Evolutionary conservation across 1,140 invertebrate genomes (phyloP), one percentile per base, ranked within the genome.

Genomic region (Steinernema feltiae): DNA sequence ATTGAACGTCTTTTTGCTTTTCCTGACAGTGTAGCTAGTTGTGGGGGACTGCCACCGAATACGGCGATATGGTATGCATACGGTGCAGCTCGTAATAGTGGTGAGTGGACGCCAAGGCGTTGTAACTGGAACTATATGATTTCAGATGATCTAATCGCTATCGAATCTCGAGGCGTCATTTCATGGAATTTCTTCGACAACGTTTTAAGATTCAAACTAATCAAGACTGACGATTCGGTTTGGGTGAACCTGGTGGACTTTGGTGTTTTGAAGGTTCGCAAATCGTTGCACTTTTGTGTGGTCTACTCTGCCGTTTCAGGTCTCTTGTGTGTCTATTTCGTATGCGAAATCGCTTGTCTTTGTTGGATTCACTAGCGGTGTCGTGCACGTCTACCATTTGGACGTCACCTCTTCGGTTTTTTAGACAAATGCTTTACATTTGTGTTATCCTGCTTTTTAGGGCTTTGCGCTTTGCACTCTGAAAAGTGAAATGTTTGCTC

Each of bases 241-340:
- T 78, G 76, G 76, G 32, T 79, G 1, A 78, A 79, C 30, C 18
- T 78, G 7, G 27, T 78, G 27, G 30, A 75, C 24, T 73, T 75
- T 21, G 71, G 32, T 27, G 3, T 27, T 27, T 21, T 63, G 24
- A 12, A 63, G 53, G 53, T 63, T n/a, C n/a, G n/a, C n/a, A n/a
- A n/a, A 27, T n/a, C 15, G 12, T n/a, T 7, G 15, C 17, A 17
- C 35, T 41, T 30, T 31, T 27, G 2, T 31, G n/a, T 18, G 30
- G 41, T 74, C 17, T 3, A 18, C 24, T 18, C 70, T 70, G 18
- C 72, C 21, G 3, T 70, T 79, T 78, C 46, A 78, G 76, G 73
- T 78, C n/a, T 29, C 48, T 27, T 29, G 27, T 15, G 32, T 79
- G 1, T 17, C 63, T 29, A 70, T 48, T 32, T 78, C 63, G 70